These are phyloP conservation scores for Serinus canaria DNA, from an alignment of 2,113 vertebrate genomes.

Conservation along the genomic window DNA sequence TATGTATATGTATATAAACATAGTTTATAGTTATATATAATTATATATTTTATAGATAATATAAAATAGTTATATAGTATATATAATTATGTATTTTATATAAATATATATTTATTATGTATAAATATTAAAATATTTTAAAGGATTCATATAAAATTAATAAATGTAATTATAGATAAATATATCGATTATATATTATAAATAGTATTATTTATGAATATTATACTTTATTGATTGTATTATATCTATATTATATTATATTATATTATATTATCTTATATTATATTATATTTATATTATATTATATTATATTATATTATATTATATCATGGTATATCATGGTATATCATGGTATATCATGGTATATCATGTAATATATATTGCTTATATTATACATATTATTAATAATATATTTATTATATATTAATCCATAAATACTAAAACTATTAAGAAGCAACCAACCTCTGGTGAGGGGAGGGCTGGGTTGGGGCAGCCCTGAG, in stretches of 20 bases:
- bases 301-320: too few relatives aligned
- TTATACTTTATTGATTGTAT: too few relatives aligned
- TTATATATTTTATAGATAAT: neutral
- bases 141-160: neutral
- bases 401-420: neutral
- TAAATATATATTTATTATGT: neutral
- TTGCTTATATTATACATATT: neutral
- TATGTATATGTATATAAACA: neutral
- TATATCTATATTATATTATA: neutral
- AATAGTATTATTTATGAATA: too few relatives aligned
- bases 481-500: neutral
- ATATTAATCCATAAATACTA: neutral
- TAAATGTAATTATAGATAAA: neutral
- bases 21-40: neutral
- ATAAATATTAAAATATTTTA: neutral
- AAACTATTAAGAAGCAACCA: neutral
- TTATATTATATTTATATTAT: too few relatives aligned
- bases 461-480: neutral
- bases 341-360: too few relatives aligned
- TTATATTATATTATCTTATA: too few relatives aligned
- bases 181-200: neutral
- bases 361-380: too few relatives aligned
- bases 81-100: neutral
- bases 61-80: too few relatives aligned
- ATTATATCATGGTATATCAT: too few relatives aligned